A percentile compares a stretch with the other conserved stretches of the same genome.
Conservation (phyloP, 1,140 invertebrate genomes). For the Drosophila ficusphila region DNA sequence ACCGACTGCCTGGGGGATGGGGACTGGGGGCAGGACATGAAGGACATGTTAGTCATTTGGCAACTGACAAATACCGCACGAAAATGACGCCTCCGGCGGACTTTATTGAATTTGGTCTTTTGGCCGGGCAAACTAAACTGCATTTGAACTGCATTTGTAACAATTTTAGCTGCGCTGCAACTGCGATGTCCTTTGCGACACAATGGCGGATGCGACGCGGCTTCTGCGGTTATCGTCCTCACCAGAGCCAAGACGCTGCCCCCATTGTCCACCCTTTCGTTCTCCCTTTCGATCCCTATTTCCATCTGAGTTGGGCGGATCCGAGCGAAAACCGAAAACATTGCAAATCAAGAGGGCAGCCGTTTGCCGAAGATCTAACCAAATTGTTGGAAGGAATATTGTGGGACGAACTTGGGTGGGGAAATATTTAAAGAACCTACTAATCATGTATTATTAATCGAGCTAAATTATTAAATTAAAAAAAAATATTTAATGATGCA, state of each 20-base stretch:
- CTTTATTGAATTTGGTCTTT: conserved; percentile 49
- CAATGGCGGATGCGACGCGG: conserved; percentile 33
- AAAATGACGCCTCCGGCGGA: conserved; percentile 25
- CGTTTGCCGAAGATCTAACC: not conserved
- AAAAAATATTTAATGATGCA: too few relatives aligned
- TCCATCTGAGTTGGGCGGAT: conserved; percentile 54
- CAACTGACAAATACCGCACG: conserved; percentile 50
- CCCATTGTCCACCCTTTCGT: too few relatives aligned
- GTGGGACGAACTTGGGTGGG: too few relatives aligned
- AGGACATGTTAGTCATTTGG: conserved; percentile 51
- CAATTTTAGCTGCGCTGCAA: not conserved
- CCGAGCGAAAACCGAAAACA: conserved; percentile 48
- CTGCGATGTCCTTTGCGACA: conserved; percentile 29
- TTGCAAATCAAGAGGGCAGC: conserved; percentile 34
- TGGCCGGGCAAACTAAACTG: conserved; percentile 9
- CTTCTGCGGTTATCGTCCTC: conserved; percentile 43
- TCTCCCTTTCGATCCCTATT: conserved; percentile 8
- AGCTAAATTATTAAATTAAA: too few relatives aligned
- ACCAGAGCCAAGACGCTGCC: conserved; percentile 28
- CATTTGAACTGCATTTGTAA: conserved; percentile 13
- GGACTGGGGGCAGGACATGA: conserved; percentile 9
- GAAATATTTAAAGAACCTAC: too few relatives aligned
- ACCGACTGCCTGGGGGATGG: conserved; percentile 11
- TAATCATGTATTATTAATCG: too few relatives aligned
- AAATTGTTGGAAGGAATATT: too few relatives aligned